Evolutionary conservation across 1,140 invertebrate genomes (phyloP).

Genomic region (Copidosoma floridanum): DNA sequence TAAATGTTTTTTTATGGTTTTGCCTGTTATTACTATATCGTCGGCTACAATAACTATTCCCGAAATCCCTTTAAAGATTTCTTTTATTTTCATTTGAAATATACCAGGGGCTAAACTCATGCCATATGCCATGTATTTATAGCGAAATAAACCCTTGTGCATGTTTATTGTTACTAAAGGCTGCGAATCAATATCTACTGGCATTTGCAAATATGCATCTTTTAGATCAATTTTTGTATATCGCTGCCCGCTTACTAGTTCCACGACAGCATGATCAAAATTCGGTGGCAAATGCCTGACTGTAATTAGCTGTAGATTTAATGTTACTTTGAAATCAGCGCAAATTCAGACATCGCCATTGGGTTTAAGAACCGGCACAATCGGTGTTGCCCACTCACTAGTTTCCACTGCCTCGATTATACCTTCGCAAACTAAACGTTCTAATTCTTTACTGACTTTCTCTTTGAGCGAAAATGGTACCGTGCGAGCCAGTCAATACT

Average conservation of each 20-base stretch:
- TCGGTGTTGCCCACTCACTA: conserved; percentile 50
- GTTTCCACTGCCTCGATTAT: conserved; percentile 33
- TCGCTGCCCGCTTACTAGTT: neutral
- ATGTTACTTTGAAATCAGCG: conserved; percentile 44
- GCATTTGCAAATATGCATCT: conserved; percentile 25
- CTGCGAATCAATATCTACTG: neutral
- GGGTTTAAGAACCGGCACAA: conserved; percentile 46
- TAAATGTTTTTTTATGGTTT: no score
- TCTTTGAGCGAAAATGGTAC: conserved; percentile 33
- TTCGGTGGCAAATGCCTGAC: conserved; percentile 31
- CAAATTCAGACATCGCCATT: conserved; percentile 46
- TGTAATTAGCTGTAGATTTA: conserved; percentile 27
- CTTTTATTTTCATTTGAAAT: no score
- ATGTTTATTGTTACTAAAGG: conserved; percentile 28
- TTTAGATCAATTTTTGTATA: conserved; percentile 14
- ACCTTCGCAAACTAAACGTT: conserved; percentile 27
- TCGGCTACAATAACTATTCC: no score
- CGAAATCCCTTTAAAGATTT: no score
- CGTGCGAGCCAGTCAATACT: neutral
- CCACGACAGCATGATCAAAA: conserved; percentile 30
- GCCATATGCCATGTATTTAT: neutral
- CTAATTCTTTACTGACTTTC: conserved; percentile 35
- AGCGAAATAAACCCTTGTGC: conserved; percentile 30
- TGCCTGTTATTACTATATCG: no score
- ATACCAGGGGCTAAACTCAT: no score